Conservation (phyloP, 2,797 vertebrate genomes). For the Coreius guichenoti region DNA sequence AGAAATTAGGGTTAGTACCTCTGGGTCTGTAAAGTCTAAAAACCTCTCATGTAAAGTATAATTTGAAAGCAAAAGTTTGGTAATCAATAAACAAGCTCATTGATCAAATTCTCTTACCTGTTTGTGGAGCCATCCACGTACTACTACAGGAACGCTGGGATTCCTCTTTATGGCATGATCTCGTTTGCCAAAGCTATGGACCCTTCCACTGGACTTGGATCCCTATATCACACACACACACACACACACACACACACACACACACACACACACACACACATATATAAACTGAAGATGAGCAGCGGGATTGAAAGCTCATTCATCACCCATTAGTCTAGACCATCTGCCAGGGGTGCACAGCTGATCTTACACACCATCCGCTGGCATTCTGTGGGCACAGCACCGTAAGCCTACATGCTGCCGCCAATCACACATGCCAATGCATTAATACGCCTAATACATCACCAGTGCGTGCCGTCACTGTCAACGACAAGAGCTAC, state of each 20-base stretch:
- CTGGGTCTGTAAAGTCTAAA: not conserved
- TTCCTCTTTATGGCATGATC: constrained; percentile 94
- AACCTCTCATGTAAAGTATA: not conserved
- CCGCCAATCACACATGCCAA: constrained; percentile 24
- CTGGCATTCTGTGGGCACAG: constrained; percentile 23
- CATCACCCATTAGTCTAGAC: constrained; percentile 21
- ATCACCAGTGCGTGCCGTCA: not conserved
- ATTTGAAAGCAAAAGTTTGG: not conserved
- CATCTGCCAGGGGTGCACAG: constrained; percentile 32
- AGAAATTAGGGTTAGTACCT: too few species aligned
- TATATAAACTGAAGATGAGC: constrained; percentile 2
- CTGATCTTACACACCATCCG: constrained; percentile 21
- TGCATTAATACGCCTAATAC: constrained; percentile 27
- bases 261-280: too few species aligned
- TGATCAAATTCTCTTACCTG: constrained; percentile 78
- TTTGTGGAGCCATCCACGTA: constrained; percentile 95
- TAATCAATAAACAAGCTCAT: not conserved
- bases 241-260: constrained; percentile 29
- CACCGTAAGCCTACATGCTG: not conserved
- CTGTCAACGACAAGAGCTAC: constrained; percentile 33
- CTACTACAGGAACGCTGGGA: constrained; percentile 88
- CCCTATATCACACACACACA: constrained; percentile 73
- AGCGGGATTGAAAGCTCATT: constrained; percentile 25
- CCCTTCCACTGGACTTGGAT: constrained; percentile 80
- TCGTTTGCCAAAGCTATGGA: constrained; percentile 94